Percentiles rank a stretch among this genome's conserved stretches.
Conservation (phyloP, 2,797 vertebrate genomes). For the Chiroxiphia lanceolata region DNA sequence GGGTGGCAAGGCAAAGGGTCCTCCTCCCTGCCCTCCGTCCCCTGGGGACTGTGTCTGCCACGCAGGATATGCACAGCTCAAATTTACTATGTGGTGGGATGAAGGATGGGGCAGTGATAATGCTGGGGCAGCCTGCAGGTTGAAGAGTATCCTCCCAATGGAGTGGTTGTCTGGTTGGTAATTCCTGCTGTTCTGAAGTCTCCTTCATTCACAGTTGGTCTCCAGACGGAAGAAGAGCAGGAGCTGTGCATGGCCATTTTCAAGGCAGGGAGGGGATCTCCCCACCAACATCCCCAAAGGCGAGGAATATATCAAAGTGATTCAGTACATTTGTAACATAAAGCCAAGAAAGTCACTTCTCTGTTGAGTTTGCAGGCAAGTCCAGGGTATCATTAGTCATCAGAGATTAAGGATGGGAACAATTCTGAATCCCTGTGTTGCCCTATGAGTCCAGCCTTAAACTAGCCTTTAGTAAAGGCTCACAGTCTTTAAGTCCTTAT, state of each 20-base stretch:
- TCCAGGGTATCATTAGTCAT: neutral
- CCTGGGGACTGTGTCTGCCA: neutral
- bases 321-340: rapidly evolving
- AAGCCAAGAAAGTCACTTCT: neutral
- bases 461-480: neutral
- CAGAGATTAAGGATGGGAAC: neutral
- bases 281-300: neutral
- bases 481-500: neutral
- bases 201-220: rapidly evolving
- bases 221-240: neutral
- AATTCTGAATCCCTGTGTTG: neutral
- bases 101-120: neutral
- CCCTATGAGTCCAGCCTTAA: neutral
- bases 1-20: neutral
- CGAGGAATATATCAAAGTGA: neutral
- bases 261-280: neutral
- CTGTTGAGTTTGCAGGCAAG: neutral
- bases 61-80: neutral
- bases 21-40: neutral
- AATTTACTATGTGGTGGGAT: neutral
- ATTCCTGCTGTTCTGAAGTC: neutral
- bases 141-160: neutral
- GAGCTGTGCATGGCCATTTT: neutral
- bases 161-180: neutral
- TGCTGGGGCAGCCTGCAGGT: neutral